Evolutionary conservation across 2,113 vertebrate genomes (phyloP), one percentile per base, ranked within the genome.

Genomic region (Dicrurus megarhynchus): DNA sequence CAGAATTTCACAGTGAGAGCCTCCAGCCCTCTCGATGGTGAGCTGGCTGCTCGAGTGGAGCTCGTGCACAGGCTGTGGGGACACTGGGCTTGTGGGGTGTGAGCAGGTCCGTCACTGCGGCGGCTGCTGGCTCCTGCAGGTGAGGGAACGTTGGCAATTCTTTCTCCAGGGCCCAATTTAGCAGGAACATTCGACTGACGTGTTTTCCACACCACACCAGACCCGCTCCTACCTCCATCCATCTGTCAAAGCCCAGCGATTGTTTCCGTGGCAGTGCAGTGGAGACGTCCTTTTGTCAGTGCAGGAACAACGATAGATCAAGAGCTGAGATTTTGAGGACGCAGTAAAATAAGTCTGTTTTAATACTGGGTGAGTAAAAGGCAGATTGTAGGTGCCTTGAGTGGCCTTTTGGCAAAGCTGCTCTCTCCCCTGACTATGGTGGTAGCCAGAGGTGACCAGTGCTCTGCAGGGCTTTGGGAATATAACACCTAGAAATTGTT

Each of bases 61-160:
- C 7, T 2, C 2, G 0, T 37, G 49, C 13, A 4, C 27, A 7
- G 63, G 42, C 85, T 86, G 49, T 56, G 85, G 83, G 42, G 57
- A 3, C 55, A 5, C 33, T 6, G 47, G 53, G 28, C 49, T 46
- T 3, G 11, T 55, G 81, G 28, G 57, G 69, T 18, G 44, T 8
- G 47, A 93, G 65, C 0, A 0, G 9, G 47, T 17, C 69, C 4
- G 0, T 71, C 84, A 17, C 18, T 3, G 0, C 37, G 1, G 3
- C 2, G 11, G 53, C 7, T 52, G 65, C 49, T 91, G 3, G 0
- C 30, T n/a, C 65, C 75, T 44, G 19, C 84, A 78, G 89, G 91
- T 64, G 37, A 57, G 39, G 27, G 44, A 87, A 19, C 0, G 0
- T 13, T 74, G 60, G 42, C 56, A 80, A 1, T 81, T 50, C 76